Percentiles rank a stretch among this genome's conserved stretches.
These are phyloP conservation scores for Muscidifurax raptorellus DNA, from an alignment of 1,140 invertebrate genomes.

Conservation along the genomic window DNA sequence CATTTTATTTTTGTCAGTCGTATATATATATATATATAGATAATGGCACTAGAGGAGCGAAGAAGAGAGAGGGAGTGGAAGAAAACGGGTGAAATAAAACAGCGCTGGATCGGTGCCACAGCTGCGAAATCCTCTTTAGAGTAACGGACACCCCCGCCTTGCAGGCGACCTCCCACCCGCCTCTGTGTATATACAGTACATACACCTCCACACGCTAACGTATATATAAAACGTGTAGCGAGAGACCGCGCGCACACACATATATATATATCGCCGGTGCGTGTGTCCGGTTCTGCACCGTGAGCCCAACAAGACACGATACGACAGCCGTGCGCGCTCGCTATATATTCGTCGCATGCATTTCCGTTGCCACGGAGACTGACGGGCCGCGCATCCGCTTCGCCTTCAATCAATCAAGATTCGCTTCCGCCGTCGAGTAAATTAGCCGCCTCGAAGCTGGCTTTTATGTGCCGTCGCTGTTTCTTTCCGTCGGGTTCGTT, in stretches of 20 bases:
- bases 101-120: slow-evolving; percentile 39
- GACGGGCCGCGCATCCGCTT: slow-evolving; percentile 46
- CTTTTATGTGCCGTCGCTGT: slow-evolving; percentile 51
- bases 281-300: neutral
- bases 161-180: neutral
- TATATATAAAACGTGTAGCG: neutral
- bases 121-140: slow-evolving; percentile 38
- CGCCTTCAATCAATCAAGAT: slow-evolving; percentile 58
- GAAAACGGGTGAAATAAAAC: slow-evolving; percentile 19
- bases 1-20: slow-evolving; percentile 15
- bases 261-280: neutral
- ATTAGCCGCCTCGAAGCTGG: slow-evolving; percentile 51
- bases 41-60: neutral
- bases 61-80: too few relatives aligned
- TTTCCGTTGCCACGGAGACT: slow-evolving; percentile 54
- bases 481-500: slow-evolving; percentile 48
- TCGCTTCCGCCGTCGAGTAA: slow-evolving; percentile 44
- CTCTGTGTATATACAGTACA: neutral
- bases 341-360: slow-evolving; percentile 18
- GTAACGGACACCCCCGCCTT: slow-evolving; percentile 28
- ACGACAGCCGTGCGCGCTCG: neutral
- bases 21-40: neutral
- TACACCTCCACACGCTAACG: neutral
- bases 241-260: neutral
- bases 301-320: neutral